A percentile compares a stretch with the other conserved stretches of the same genome.
phyloP scores from a whole-genome alignment of 2,113 vertebrate genomes.

The Strix uralensis region DNA sequence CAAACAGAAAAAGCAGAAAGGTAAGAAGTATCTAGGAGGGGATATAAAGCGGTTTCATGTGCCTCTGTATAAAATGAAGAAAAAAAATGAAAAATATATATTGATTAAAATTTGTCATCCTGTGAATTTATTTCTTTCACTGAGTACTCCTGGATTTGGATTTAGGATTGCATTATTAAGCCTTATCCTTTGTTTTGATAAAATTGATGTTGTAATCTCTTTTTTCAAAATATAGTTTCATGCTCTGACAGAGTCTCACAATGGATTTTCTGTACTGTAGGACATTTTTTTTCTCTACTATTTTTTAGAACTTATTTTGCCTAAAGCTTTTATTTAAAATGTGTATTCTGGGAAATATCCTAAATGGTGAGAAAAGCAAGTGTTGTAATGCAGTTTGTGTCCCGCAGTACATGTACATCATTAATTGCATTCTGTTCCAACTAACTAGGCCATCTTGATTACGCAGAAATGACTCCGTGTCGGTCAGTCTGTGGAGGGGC shows the following conservation, averaged over 20 bases:
- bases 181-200: background rate
- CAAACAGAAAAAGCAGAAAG: background rate
- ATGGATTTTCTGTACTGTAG: background rate
- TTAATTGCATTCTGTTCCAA: background rate
- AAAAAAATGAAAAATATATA: background rate
- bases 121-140: background rate
- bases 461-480: accelerated
- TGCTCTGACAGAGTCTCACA: background rate
- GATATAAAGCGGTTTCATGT: background rate
- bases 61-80: background rate
- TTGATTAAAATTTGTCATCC: background rate
- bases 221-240: background rate
- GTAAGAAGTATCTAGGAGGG: background rate
- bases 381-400: background rate
- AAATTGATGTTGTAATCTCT: background rate
- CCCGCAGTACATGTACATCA: accelerated
- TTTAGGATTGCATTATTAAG: background rate
- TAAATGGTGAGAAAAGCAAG: background rate
- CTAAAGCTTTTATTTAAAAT: background rate
- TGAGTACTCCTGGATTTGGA: background rate
- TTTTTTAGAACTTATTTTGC: background rate
- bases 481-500: background rate
- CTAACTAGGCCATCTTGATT: background rate
- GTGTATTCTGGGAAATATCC: background rate
- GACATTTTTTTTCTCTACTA: accelerated